Percentiles rank a stretch among this genome's conserved stretches.
These are phyloP conservation scores for Drosophila navojoa DNA, from an alignment of 1,140 invertebrate species.

Conservation along the genomic window DNA sequence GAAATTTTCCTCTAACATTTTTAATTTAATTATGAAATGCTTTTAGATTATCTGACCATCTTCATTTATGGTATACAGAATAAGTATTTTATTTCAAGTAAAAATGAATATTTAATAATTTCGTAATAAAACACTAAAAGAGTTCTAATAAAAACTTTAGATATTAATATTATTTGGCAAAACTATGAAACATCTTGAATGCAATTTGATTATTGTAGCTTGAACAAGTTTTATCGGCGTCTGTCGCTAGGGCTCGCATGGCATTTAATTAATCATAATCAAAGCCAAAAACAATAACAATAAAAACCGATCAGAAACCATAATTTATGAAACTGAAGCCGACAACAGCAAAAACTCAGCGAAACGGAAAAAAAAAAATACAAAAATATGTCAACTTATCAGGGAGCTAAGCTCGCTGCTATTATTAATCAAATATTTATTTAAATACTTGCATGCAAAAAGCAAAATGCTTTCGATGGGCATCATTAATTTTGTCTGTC, in stretches of 20 bases:
- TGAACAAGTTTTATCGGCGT: background rate
- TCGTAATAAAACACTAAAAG: too few species aligned
- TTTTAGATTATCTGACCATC: too few species aligned
- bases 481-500: conserved; percentile 76
- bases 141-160: too few species aligned
- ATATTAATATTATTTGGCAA: too few species aligned
- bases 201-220: background rate
- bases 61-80: too few species aligned
- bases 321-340: conserved; percentile 54
- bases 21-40: too few species aligned
- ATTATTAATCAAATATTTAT: conserved; percentile 81
- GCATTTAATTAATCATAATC: conserved; percentile 72
- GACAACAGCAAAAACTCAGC: conserved; percentile 21
- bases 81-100: too few species aligned
- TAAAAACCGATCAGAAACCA: conserved; percentile 68
- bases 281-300: conserved; percentile 69
- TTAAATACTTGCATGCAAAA: conserved; percentile 55
- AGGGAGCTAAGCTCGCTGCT: conserved; percentile 5
- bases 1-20: too few species aligned
- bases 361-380: background rate
- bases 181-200: background rate
- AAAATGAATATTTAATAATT: too few species aligned
- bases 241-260: conserved; percentile 6
- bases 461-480: conserved; percentile 57
- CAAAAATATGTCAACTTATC: conserved; percentile 59